Percentiles rank a stretch among this genome's conserved stretches.
These are phyloP conservation scores for Mungos mungo DNA, from an alignment of 2,113 vertebrate genomes.

Conservation along the genomic window DNA sequence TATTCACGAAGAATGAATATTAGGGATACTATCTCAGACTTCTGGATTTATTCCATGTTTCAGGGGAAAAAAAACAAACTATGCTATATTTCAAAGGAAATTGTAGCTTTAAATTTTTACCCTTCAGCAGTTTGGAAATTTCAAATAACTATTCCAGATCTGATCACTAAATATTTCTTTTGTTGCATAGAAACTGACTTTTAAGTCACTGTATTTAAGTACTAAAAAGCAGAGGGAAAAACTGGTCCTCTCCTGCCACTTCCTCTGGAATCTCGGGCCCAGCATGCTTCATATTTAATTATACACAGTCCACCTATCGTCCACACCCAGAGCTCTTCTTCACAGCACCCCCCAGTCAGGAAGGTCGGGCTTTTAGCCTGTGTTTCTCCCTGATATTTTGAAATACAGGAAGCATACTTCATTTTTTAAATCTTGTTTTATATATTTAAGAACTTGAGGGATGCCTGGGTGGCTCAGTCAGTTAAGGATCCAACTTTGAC, in stretches of 20 bases:
- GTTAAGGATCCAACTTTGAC: too few relatives aligned
- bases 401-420: neutral
- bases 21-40: neutral
- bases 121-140: neutral
- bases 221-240: slow-evolving; percentile 43
- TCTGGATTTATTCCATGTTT: neutral
- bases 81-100: slow-evolving; percentile 43
- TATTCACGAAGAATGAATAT: neutral
- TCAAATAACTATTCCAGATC: slow-evolving; percentile 21
- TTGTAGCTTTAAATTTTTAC: neutral
- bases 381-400: neutral
- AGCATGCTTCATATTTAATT: neutral
- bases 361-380: neutral
- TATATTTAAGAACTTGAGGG: neutral
- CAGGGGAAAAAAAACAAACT: neutral
- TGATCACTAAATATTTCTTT: slow-evolving; percentile 28
- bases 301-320: neutral
- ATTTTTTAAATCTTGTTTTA: neutral
- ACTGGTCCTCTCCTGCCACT: neutral
- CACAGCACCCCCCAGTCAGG: neutral
- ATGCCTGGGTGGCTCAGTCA: too few relatives aligned
- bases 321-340: neutral
- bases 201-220: neutral
- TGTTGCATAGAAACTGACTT: slow-evolving; percentile 31
- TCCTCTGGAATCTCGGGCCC: neutral